Percentiles rank a stretch among this genome's conserved stretches.
Conservation (phyloP, 1,140 invertebrate genomes). For the Drosophila ficusphila region DNA sequence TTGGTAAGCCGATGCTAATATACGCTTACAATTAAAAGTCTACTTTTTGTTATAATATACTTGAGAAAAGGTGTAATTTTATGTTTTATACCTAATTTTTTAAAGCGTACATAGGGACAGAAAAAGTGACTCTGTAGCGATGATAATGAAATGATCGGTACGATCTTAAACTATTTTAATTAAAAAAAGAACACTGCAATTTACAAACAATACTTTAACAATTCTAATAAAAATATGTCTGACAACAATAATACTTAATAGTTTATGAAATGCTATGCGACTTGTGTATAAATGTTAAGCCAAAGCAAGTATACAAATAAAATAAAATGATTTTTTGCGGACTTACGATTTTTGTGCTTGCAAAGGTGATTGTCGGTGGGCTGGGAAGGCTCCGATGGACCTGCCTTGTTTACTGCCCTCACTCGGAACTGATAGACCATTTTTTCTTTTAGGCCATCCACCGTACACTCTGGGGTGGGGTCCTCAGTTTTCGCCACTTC, state of each 20-base stretch:
- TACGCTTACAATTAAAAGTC: too few relatives aligned
- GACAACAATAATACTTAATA: conserved; percentile 13
- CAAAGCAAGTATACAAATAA: conserved; percentile 24
- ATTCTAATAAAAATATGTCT: not conserved
- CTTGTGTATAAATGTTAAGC: conserved; percentile 58
- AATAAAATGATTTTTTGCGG: not conserved
- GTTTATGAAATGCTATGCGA: not conserved
- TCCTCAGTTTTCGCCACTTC: conserved; percentile 93
- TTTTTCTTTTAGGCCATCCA: conserved; percentile 96
- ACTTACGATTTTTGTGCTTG: conserved; percentile 96
- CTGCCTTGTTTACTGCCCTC: conserved; percentile 96
- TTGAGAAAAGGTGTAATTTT: too few relatives aligned
- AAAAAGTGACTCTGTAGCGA: too few relatives aligned
- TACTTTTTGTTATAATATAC: too few relatives aligned
- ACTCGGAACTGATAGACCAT: conserved; percentile 97
- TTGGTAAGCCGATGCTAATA: too few relatives aligned
- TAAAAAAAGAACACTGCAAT: too few relatives aligned
- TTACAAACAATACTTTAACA: too few relatives aligned
- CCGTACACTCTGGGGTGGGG: conserved; percentile 90
- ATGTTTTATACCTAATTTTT: too few relatives aligned
- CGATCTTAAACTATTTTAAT: too few relatives aligned
- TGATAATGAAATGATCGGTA: too few relatives aligned
- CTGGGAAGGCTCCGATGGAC: conserved; percentile 93
- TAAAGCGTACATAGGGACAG: too few relatives aligned
- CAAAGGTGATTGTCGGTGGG: conserved; percentile 96